These are phyloP conservation scores for Argyrosomus regius DNA, from an alignment of 2,797 vertebrate genomes.

Conservation along the genomic window DNA sequence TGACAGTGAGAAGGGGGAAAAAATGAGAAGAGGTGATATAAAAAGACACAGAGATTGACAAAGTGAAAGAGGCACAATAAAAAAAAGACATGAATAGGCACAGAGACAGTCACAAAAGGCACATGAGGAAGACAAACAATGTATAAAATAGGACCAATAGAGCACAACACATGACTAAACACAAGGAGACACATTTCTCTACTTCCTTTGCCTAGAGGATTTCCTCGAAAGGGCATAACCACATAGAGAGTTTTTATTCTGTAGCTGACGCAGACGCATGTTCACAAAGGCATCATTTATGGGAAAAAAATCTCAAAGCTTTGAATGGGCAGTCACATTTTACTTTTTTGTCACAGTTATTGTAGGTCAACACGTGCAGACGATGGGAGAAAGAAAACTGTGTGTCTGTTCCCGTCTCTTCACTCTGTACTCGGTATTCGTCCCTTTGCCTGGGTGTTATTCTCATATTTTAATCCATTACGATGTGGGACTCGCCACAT, in stretches of 20 bases:
- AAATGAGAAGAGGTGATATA: constrained; percentile 41
- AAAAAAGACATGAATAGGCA: constrained; percentile 31
- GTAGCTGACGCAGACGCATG: constrained; percentile 15
- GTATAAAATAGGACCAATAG: constrained; percentile 10
- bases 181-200: constrained; percentile 35
- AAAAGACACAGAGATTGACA: constrained; percentile 46
- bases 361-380: constrained; percentile 2
- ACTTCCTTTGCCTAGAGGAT: constrained; percentile 27
- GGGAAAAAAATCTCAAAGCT: neutral
- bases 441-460: neutral
- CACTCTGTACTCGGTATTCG: neutral
- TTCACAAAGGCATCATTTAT: constrained; percentile 45
- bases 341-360: neutral
- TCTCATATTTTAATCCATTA: constrained; percentile 7
- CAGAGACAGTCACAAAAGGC: constrained; percentile 26
- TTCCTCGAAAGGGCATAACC: constrained; percentile 60
- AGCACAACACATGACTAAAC: constrained; percentile 50
- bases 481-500: neutral
- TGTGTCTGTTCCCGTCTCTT: constrained; percentile 1
- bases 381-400: neutral
- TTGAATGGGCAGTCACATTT: constrained; percentile 35
- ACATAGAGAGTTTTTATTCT: constrained; percentile 33
- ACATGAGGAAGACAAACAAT: constrained; percentile 23
- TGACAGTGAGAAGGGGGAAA: constrained; percentile 15
- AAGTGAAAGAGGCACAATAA: constrained; percentile 33